Percentiles rank a stretch among this genome's conserved stretches.
These are phyloP conservation scores for Drosophila bipectinata DNA, from an alignment of 1,140 invertebrate genomes.

Conservation along the genomic window DNA sequence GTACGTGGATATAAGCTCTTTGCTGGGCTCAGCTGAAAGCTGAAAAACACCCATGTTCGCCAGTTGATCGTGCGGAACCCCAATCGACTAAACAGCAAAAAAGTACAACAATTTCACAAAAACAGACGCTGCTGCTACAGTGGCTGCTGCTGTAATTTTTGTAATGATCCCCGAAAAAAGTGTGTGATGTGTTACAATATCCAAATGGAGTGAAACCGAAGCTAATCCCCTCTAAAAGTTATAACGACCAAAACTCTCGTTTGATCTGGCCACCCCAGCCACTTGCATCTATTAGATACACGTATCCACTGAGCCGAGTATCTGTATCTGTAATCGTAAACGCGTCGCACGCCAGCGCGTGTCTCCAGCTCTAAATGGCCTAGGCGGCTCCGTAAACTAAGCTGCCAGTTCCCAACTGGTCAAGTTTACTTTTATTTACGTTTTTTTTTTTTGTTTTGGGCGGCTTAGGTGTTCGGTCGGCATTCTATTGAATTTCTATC, in stretches of 20 bases:
- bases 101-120: constrained; percentile 13
- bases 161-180: constrained; percentile 48
- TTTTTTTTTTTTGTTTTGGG: constrained; percentile 18
- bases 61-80: constrained; percentile 60
- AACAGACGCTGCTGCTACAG: constrained; percentile 19
- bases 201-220: constrained; percentile 8
- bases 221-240: constrained; percentile 10
- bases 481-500: constrained; percentile 39
- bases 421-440: constrained; percentile 44
- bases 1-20: constrained; percentile 24
- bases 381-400: constrained; percentile 29
- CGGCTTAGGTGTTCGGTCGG: constrained; percentile 27
- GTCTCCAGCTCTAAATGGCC: constrained; percentile 50
- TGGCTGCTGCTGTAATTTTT: constrained; percentile 46
- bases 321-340: constrained; percentile 51
- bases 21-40: constrained; percentile 20
- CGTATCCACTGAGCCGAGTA: constrained; percentile 40
- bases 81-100: constrained; percentile 22
- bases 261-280: background rate
- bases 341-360: constrained; percentile 56
- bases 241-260: constrained; percentile 5
- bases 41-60: constrained; percentile 30
- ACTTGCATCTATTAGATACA: constrained; percentile 25
- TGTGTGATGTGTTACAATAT: constrained; percentile 40
- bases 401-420: constrained; percentile 32